Base-by-base conservation (phyloP, 2,888 invertebrate genomes). In the Luffia ferchaultella region DNA sequence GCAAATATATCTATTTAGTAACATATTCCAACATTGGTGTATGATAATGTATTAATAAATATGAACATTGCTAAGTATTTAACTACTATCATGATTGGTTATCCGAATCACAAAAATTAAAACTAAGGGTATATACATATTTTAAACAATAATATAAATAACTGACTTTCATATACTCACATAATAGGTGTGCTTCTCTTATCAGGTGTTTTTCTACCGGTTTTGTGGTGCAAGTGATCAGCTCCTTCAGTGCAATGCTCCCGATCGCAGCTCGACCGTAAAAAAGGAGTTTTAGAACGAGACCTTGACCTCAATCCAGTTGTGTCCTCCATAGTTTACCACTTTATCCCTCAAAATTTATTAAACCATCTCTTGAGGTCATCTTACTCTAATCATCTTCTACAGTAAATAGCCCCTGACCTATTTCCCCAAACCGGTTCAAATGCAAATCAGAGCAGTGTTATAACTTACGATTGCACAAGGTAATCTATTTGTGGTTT, bases 211-310 rank as follows among this genome's bases (percentile, higher is more conserved):
- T 77, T 85, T 52, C 85, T 79, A 50, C 85, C 80, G 43, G 80
- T 73, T 61, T 85, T 85, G 46, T 63, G 65, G 62, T 86, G 85
- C 15, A 72, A 70, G 57, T 86, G 86, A 45, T 86, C 86, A 20
- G 79, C 86, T 45, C 69, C 70, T 55, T 85, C 85, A 18, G 73
- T 65, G 63, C 87, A 88, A 57, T 74, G 76, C 65, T 88, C 88
- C 57, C 73, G 85, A 66, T 89, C 87, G 61, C 87, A 85, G 60
- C 74, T 85, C 51, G 87, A 87, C 56, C 85, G 77, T 59, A 87
- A 68, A 64, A 89, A 88, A 56, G 90, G 90, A 62, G 90, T 90
- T 65, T 87, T 89, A 41, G 90, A 90, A 60, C 90, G 86, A 61
- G 90, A 90, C 76, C 90, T 87, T 70, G 89, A 87, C 73, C 90